Base-by-base conservation (phyloP, 1,140 invertebrate species). In the Bombus cullumanus region DNA sequence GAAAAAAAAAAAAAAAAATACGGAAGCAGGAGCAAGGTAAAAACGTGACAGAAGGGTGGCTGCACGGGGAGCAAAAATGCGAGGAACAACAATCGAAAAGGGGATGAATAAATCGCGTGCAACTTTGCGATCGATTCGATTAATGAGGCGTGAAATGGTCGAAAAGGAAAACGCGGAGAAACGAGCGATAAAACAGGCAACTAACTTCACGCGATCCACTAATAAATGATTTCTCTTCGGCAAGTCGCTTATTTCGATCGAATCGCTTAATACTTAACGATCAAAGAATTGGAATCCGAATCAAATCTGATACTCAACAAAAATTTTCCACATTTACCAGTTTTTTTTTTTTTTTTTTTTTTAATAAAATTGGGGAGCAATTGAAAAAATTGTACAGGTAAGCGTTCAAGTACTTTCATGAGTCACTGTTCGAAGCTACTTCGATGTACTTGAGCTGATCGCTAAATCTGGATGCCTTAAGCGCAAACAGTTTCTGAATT, bases 91-190 rank as follows among this genome's bases (percentile, higher is more conserved):
- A 39, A 76, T 59, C 74, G 74, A 25, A 39, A 47, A 34, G 31
- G 62, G 41, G 73, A 57, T 75, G 73, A 75, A 75, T 75, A 75
- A 79, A 66, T 79, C 41, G 77, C 31, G 31, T 41, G 62, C 31
- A 79, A 25, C 41, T 79, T 66, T 31, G 25, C 77, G 41, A 43
- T 47, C 62, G 77, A 37, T 34, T 43, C 64, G 41, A 79, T 79
- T 79, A 79, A 79, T 68, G 39, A 79, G 64, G 18, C 77, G 77
- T 79, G 64, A 66, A 79, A 79, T 73, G 15, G n/a, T 43, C 15
- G 69, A 72, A 72, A 41, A 28, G 6, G 71, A 10, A n/a, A 64
- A 64, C 28, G 62, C n/a, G 13, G n/a, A 64, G 62, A 15, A 66
- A 8, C 31, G 64, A n/a, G 59, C 59, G 59, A 62, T 31, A 37